These are phyloP conservation scores for human DNA, from an alignment of 2,113 vertebrate genomes.

Conservation along the genomic window GRCh38 chr4:114962501-114963000, in stretches of 20 bases:
- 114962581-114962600: background rate
- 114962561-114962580: background rate
- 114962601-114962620: background rate
- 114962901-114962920: background rate
- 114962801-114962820: background rate
- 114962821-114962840: background rate
- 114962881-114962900: background rate
- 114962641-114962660: background rate
- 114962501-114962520: background rate
- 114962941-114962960: background rate
- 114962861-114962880: background rate
- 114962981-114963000: background rate
- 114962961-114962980: background rate
- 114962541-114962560: background rate
- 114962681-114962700: background rate
- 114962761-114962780: background rate
- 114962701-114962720: background rate
- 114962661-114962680: background rate
- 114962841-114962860: background rate
- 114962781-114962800: background rate
- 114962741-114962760: background rate
- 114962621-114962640: background rate
- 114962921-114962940: background rate
- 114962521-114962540: background rate
- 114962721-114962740: background rate